Evolutionary conservation across 2,888 invertebrate species (phyloP).

Genomic region (Megalurothrips usitatus): DNA sequence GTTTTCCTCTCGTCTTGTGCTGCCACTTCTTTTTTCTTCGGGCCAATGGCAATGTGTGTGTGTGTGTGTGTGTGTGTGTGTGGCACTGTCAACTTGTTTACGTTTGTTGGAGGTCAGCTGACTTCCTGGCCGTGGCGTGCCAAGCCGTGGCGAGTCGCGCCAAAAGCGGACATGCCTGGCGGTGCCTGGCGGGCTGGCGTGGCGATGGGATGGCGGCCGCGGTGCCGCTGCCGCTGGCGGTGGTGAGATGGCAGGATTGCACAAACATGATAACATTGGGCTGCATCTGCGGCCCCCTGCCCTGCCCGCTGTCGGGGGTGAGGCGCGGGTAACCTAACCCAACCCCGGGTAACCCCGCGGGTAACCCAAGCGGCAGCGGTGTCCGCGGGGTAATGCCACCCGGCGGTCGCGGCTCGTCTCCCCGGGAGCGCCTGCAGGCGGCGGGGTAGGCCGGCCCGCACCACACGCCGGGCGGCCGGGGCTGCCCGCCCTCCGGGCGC

Average conservation of each 20-base stretch:
- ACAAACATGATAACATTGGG: slow-evolving; percentile 1
- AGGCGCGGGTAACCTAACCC: too few relatives aligned
- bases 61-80: background rate
- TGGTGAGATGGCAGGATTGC: background rate
- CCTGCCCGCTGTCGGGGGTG: too few relatives aligned
- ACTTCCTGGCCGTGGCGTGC: slow-evolving; percentile 9
- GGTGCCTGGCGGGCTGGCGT: background rate
- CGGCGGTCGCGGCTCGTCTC: too few relatives aligned
- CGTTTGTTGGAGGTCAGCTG: slow-evolving; percentile 24
- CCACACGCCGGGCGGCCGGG: background rate
- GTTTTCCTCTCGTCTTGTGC: too few relatives aligned
- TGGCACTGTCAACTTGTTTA: slow-evolving; percentile 22
- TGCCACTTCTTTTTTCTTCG: too few relatives aligned
- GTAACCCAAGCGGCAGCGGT: background rate
- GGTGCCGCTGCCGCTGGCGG: background rate
- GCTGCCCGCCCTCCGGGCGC: background rate
- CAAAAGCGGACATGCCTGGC: background rate
- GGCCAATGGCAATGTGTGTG: background rate
- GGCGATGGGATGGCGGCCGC: background rate
- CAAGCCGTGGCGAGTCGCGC: background rate
- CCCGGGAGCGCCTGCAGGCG: too few relatives aligned
- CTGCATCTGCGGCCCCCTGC: background rate
- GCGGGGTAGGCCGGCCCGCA: background rate
- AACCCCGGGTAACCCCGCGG: too few relatives aligned
- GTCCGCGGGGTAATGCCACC: too few relatives aligned